Percentiles rank a stretch among this genome's conserved stretches.
phyloP scores from a whole-genome alignment of 2,797 vertebrate species.

The Neosalanx taihuensis region DNA sequence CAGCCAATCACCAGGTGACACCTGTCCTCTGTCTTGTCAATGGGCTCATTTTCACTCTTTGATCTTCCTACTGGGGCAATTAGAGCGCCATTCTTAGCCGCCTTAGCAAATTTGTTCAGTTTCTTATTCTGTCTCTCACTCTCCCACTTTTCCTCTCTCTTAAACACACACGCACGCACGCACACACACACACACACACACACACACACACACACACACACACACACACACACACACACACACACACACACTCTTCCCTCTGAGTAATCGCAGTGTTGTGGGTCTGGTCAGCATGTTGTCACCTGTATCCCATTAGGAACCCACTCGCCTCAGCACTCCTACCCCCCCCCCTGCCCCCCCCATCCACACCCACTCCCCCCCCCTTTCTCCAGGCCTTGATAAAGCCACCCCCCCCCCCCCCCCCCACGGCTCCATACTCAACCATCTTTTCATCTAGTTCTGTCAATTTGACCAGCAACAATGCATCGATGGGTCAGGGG shows the following conservation, averaged over 20 bases:
- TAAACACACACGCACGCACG: not conserved
- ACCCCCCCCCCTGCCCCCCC: conserved; percentile 21
- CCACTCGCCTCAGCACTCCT: conserved; percentile 69
- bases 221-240: conserved; percentile 20
- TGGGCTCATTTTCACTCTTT: not conserved
- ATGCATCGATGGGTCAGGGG: not conserved
- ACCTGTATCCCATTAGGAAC: conserved; percentile 76
- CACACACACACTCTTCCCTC: conserved; percentile 45
- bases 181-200: conserved; percentile 19
- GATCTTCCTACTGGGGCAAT: not conserved
- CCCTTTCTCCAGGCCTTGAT: conserved; percentile 37
- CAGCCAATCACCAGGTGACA: conserved; percentile 30
- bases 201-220: conserved; percentile 20
- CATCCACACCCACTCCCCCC: conserved; percentile 27
- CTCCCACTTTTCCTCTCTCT: not conserved
- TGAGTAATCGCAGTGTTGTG: conserved; percentile 69
- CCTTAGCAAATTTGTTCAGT: not conserved
- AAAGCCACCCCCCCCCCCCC: conserved; percentile 18
- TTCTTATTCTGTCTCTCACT: not conserved
- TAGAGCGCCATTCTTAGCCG: not conserved
- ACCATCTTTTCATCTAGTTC: conserved; percentile 27
- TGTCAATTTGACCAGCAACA: conserved; percentile 29
- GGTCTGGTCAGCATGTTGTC: conserved; percentile 75
- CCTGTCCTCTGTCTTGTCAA: conserved; percentile 29
- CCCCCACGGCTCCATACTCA: conserved; percentile 23